Conservation (phyloP, 2,888 invertebrate genomes). For the Temnothorax unifasciatus region DNA sequence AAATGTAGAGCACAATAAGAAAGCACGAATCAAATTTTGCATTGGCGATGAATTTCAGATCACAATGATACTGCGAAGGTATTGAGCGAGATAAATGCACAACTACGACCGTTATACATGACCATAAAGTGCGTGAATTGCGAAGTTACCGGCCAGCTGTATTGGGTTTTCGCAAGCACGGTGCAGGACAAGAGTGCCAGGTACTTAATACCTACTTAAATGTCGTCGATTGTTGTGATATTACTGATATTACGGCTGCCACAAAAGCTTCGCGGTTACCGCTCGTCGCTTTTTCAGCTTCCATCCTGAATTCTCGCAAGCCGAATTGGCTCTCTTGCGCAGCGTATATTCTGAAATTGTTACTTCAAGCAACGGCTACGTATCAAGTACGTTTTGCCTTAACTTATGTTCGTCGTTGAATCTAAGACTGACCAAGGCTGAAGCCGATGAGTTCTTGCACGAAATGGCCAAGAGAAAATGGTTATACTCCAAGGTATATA, state of each 20-base stretch:
- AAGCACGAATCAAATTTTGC: background rate
- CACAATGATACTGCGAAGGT: constrained; percentile 55
- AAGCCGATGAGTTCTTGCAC: constrained; percentile 77
- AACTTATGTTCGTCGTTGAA: constrained; percentile 76
- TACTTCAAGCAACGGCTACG: constrained; percentile 68
- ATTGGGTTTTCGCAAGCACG: constrained; percentile 79
- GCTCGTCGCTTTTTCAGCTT: constrained; percentile 68
- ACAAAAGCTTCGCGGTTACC: background rate
- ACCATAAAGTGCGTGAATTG: constrained; percentile 77
- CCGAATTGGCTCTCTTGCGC: constrained; percentile 77
- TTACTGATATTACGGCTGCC: background rate
- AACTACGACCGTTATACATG: constrained; percentile 78
- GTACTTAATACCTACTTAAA: constrained; percentile 63
- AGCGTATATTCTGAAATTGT: constrained; percentile 80
- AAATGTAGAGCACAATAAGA: too few relatives aligned
- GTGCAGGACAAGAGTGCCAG: constrained; percentile 72
- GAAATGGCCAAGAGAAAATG: constrained; percentile 75
- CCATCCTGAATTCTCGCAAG: constrained; percentile 75
- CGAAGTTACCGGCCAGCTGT: constrained; percentile 81
- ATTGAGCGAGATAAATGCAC: constrained; percentile 77
- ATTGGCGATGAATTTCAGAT: constrained; percentile 68
- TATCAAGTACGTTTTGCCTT: constrained; percentile 78
- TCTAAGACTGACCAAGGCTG: constrained; percentile 71
- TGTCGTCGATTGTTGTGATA: background rate
- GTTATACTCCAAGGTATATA: constrained; percentile 76